Evolutionary conservation across 2,797 vertebrate genomes (phyloP).

Genomic region (Rhyacichthys aspro): DNA sequence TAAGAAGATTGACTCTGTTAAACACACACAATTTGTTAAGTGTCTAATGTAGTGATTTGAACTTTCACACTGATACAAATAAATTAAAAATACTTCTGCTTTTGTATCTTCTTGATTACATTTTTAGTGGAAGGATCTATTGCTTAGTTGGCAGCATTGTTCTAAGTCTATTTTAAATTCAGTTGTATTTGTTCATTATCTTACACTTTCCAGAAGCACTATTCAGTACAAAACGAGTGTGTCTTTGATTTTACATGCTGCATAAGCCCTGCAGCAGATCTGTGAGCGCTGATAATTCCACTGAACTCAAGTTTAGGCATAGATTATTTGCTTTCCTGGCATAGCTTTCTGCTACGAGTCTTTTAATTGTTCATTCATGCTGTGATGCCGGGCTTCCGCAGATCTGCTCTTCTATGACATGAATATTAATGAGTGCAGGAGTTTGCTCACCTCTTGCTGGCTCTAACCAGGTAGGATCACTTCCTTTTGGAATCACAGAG

Average conservation of each 20-base stretch:
- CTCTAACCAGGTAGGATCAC: constrained; percentile 8
- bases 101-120: no score
- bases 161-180: no score
- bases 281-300: background rate
- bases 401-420: constrained; percentile 5
- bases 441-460: constrained; percentile 30
- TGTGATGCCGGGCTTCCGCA: constrained; percentile 10
- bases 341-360: constrained; percentile 23
- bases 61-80: no score
- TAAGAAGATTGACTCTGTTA: no score
- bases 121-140: no score
- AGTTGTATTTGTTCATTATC: no score
- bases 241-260: background rate
- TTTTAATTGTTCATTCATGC: constrained; percentile 32
- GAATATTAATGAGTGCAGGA: constrained; percentile 32
- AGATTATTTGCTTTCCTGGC: constrained; percentile 21
- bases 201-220: no score
- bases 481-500: constrained; percentile 24
- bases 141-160: no score
- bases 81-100: no score
- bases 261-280: background rate
- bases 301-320: background rate
- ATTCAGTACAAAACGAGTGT: background rate
- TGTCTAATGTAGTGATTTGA: no score
- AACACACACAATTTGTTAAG: no score